Percentiles rank a stretch among this genome's conserved stretches.
These are phyloP conservation scores for Drosophila colorata DNA, from an alignment of 2,888 invertebrate genomes.

Conservation along the genomic window DNA sequence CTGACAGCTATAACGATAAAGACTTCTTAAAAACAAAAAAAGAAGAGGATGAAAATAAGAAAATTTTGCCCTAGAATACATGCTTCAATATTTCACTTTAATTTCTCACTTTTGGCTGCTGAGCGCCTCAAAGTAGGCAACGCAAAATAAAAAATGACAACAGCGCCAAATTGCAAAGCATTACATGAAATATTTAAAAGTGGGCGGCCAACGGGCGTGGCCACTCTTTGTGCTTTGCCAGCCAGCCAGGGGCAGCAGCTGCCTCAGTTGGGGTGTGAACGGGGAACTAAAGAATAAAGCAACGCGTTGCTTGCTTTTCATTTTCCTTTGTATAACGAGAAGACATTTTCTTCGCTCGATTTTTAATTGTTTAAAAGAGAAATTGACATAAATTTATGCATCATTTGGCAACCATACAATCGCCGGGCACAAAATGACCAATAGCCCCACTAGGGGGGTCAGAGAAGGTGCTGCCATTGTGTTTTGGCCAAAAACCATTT, in stretches of 20 bases:
- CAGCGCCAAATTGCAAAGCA: slow-evolving; percentile 67
- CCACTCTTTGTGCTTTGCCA: slow-evolving; percentile 2
- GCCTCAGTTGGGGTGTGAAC: not conserved
- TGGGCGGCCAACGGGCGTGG: slow-evolving; percentile 14
- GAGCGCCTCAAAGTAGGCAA: slow-evolving; percentile 45
- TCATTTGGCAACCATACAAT: slow-evolving; percentile 53
- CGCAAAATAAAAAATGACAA: slow-evolving; percentile 64
- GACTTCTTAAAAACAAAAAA: slow-evolving; percentile 24
- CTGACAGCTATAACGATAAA: slow-evolving; percentile 47
- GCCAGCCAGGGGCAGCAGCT: not conserved
- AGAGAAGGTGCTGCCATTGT: slow-evolving; percentile 25
- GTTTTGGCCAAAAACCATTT: slow-evolving; percentile 29
- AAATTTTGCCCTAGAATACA: slow-evolving; percentile 6
- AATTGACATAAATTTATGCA: slow-evolving; percentile 75
- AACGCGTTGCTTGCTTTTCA: slow-evolving; percentile 28
- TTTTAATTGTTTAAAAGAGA: slow-evolving; percentile 73
- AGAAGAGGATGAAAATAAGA: not conserved
- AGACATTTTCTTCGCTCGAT: slow-evolving; percentile 21
- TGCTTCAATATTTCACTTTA: slow-evolving; percentile 69
- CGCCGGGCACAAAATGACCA: slow-evolving; percentile 37
- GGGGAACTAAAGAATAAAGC: slow-evolving; percentile 8
- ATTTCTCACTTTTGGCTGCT: slow-evolving; percentile 34
- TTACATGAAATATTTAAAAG: slow-evolving; percentile 68
- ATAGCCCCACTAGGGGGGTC: slow-evolving; percentile 15
- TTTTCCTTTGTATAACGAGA: slow-evolving; percentile 26